A percentile compares a stretch with the other conserved stretches of the same genome.
Evolutionary conservation across 2,888 invertebrate genomes (phyloP).

Genomic region (Lasioglossum zephyrum): DNA sequence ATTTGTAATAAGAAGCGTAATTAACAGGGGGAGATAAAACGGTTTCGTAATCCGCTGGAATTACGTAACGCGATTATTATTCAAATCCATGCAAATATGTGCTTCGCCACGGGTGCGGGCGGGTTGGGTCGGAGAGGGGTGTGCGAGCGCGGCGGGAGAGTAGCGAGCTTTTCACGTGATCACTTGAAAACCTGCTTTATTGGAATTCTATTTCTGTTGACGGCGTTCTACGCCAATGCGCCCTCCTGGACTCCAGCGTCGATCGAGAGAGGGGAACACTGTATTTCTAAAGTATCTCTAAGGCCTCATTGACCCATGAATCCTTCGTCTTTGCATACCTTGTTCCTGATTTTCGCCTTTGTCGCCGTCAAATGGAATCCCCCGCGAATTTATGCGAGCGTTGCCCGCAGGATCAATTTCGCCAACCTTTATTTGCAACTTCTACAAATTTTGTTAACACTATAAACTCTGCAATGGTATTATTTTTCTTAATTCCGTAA

Average conservation of each 20-base stretch:
- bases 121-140: background rate
- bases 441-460: background rate
- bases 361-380: constrained; percentile 51
- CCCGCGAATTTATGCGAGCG: constrained; percentile 31
- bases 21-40: constrained; percentile 40
- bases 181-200: constrained; percentile 68
- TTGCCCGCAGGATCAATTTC: background rate
- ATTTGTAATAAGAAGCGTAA: constrained; percentile 38
- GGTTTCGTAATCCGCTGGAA: constrained; percentile 48
- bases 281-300: constrained; percentile 74
- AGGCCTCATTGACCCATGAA: constrained; percentile 75
- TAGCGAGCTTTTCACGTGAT: constrained; percentile 58
- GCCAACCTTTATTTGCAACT: background rate
- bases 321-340: constrained; percentile 69
- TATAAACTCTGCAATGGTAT: no score
- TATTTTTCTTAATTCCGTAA: no score
- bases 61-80: constrained; percentile 56
- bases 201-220: constrained; percentile 70
- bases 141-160: constrained; percentile 22
- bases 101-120: background rate
- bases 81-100: constrained; percentile 45
- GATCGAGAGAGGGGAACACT: constrained; percentile 39
- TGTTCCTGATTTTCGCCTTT: constrained; percentile 63
- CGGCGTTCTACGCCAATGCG: constrained; percentile 75
- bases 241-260: constrained; percentile 73